Evolutionary conservation across 2,888 invertebrate species (phyloP), one percentile per base, ranked within the genome.

Genomic region (Rotaria magnacalcarata): DNA sequence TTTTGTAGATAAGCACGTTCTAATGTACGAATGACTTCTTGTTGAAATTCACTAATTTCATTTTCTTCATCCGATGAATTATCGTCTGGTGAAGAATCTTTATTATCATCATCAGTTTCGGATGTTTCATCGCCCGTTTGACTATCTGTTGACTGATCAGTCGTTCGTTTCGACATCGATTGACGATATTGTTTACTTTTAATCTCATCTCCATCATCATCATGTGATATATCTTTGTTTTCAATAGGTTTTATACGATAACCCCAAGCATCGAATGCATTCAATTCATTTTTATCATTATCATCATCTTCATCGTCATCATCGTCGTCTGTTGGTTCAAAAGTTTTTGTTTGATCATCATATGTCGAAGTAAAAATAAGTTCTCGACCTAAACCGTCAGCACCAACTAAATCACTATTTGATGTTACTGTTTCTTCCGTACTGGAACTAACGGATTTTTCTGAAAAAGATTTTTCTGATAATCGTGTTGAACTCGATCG

Each of bases 401-500:
- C 7, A 24, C 75, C 75, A 75, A 75, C 75, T 43, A 75, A 43
- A 24, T 75, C 43, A 43, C 41, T 75, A 75, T 75, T 43, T 16
- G 41, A 27, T 27, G 60, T 27, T n/a, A 75, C 5, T 2, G 41
- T 10, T 34, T 75, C 75, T 41, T 43, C 75, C n/a, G 21, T 21
- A 43, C 75, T 43, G 8, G 75, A 43, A 43, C 75, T 11, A 8
- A 43, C 43, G 6, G 75, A 43, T 60, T 27, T 27, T 27, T 60
- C 60, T 21, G 75, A 75, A 24, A 43, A 75, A 10, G 75, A 75
- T 75, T 75, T 75, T 19, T 75, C 75, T 6, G 75, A 75, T 75
- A 75, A 75, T 41, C 75, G 11, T 43, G 43, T 75, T 43, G 75
- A 75, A 43, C 43, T 43, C 7, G 41, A 7, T 75, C 75, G 11